phyloP scores from a whole-genome alignment of 2,113 vertebrate genomes.

The Chaetodon trifascialis region DNA sequence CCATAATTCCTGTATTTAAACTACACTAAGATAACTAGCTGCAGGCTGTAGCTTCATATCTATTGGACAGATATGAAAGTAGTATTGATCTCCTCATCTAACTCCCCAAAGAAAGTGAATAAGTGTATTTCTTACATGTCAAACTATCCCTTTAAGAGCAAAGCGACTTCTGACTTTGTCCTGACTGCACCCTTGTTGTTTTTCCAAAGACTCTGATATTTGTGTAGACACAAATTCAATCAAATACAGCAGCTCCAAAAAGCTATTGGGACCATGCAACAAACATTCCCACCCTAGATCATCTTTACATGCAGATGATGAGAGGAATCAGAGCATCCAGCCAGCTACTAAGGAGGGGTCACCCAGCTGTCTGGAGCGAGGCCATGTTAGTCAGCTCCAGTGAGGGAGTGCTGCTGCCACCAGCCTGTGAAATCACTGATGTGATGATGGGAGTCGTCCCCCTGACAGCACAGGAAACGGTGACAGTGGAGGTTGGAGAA shows the following conservation, averaged over 20 bases:
- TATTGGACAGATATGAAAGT: background rate
- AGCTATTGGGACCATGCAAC: constrained; percentile 33
- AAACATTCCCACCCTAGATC: constrained; percentile 46
- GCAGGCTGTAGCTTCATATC: background rate
- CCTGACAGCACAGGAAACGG: constrained; percentile 63
- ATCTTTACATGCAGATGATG: constrained; percentile 44
- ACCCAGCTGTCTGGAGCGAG: constrained; percentile 64
- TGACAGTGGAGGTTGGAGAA: constrained; percentile 63
- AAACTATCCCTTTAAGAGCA: constrained; percentile 8
- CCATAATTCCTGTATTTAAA: background rate
- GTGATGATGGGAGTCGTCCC: constrained; percentile 68
- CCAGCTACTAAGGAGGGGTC: constrained; percentile 63
- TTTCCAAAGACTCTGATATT: constrained; percentile 14
- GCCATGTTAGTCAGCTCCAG: constrained; percentile 60
- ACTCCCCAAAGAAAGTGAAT: background rate
- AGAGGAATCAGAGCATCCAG: constrained; percentile 47
- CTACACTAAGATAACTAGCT: background rate
- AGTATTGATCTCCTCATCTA: background rate
- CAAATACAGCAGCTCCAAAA: constrained; percentile 40
- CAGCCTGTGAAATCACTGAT: constrained; percentile 72
- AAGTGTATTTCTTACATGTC: background rate
- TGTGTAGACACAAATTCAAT: constrained; percentile 36
- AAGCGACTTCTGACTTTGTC: background rate
- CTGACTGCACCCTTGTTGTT: background rate
- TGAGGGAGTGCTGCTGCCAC: constrained; percentile 55